Conservation (phyloP, 2,888 invertebrate species). For the Leptinotarsa haldemani region DNA sequence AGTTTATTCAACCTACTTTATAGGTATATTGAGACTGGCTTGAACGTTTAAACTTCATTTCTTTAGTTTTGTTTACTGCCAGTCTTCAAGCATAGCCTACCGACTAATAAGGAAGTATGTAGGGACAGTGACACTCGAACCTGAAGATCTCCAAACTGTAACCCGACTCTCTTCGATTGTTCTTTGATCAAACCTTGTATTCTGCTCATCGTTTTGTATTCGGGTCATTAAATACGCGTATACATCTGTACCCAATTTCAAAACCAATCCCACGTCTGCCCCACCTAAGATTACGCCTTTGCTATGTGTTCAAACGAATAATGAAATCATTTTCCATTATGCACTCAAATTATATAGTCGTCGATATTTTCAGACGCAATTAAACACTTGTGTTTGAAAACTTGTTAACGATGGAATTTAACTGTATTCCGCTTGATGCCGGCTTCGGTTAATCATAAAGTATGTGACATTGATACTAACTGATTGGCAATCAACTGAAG, state of each 20-base stretch:
- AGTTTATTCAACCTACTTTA: too few relatives aligned
- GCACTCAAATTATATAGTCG: constrained; percentile 14
- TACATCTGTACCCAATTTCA: constrained; percentile 8
- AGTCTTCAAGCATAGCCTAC: too few relatives aligned
- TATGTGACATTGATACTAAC: not conserved
- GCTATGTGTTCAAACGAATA: constrained; percentile 2
- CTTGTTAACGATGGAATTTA: constrained; percentile 5
- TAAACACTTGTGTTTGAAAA: constrained; percentile 2
- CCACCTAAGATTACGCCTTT: constrained; percentile 18
- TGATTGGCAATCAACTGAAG: not conserved
- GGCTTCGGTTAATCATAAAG: not conserved
- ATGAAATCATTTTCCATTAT: constrained; percentile 19
- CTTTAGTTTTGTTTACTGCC: too few relatives aligned
- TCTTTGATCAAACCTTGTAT: not conserved
- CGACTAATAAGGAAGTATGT: too few relatives aligned
- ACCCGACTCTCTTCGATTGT: not conserved
- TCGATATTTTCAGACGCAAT: constrained; percentile 2
- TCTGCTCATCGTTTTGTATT: constrained; percentile 9
- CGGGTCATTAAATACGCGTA: constrained; percentile 15
- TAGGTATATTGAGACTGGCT: too few relatives aligned
- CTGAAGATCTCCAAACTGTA: not conserved
- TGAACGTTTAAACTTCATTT: too few relatives aligned
- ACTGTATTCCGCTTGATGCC: not conserved
- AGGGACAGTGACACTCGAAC: too few relatives aligned
- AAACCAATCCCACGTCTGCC: constrained; percentile 18